Evolutionary conservation across 1,140 invertebrate species (phyloP), one percentile per base, ranked within the genome.

Genomic region (Odontomachus brunneus): DNA sequence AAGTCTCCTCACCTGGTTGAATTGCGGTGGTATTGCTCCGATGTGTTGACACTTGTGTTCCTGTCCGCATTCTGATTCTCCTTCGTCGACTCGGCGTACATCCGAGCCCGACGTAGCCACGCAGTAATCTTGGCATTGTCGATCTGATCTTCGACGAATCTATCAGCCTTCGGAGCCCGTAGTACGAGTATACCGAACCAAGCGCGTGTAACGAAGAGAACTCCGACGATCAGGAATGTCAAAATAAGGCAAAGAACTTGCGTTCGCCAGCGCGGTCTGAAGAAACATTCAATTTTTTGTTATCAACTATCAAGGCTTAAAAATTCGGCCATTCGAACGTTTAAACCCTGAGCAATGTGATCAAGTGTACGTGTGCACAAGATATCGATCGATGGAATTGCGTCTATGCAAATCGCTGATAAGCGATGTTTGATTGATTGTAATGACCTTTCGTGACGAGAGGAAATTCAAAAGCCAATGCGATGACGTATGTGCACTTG

Each of bases 61-160:
- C 85, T 81, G 84, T 89, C 82, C 81, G 88, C 86, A 88, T 90
- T 89, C 89, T 91, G 86, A 87, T 91, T 92, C 89, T 89, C 82
- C 88, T 92, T 90, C 89, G 89, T 85, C 90, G 90, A 91, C 69
- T 91, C 86, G 87, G 90, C 87, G 85, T 91, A 91, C 89, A 91
- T 89, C 89, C 90, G 60, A 91, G 89, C 87, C 89, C 90, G 53
- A 87, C 89, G 88, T 92, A 91, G 38, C 91, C 91, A 92, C 90
- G 90, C 59, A 91, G 85, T 65, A 91, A 87, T 88, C 90, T 88
- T 82, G 91, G 90, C 90, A 91, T 91, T 72, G 62, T 90, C 83
- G 24, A 76, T 51, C 29, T 66, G 59, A 26, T 76, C 76, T 17
- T 84, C 84, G 17, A 74, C 67, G 9, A 76, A n/a, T 2, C 48